Conservation (phyloP, 1,140 invertebrate genomes). For the Halictus rubicundus region DNA sequence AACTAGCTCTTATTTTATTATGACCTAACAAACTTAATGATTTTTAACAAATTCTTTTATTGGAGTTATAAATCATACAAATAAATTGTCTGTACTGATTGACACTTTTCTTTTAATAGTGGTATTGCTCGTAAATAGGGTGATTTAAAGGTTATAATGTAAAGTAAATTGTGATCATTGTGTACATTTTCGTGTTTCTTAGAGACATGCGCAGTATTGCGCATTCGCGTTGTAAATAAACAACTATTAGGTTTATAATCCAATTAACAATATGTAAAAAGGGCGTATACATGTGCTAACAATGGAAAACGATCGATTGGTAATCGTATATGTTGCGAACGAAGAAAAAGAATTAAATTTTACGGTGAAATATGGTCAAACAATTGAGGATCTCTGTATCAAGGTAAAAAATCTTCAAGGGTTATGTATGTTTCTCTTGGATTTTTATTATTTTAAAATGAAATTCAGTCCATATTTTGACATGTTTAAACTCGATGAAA, state of each 20-base stretch:
- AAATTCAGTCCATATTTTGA: slow-evolving; percentile 2
- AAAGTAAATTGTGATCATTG: not conserved
- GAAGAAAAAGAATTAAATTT: slow-evolving; percentile 77
- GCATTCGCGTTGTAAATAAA: slow-evolving; percentile 31
- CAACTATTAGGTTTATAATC: not conserved
- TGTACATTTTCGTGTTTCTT: not conserved
- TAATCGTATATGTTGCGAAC: slow-evolving; percentile 64
- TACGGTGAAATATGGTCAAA: slow-evolving; percentile 68
- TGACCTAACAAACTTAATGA: too few species aligned
- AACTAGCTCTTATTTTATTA: too few species aligned
- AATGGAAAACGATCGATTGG: slow-evolving; percentile 72
- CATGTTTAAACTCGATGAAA: not conserved
- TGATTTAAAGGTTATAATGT: too few species aligned
- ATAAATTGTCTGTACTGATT: too few species aligned
- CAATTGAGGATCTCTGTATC: slow-evolving; percentile 87
- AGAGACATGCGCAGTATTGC: slow-evolving; percentile 7
- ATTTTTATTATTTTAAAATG: not conserved
- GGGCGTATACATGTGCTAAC: slow-evolving; percentile 17
- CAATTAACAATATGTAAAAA: slow-evolving; percentile 30
- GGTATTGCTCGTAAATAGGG: too few species aligned
- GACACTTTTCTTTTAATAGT: too few species aligned
- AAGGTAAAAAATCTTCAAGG: slow-evolving; percentile 59
- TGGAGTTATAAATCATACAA: too few species aligned
- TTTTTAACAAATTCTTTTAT: too few species aligned
- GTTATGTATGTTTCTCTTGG: not conserved